Evolutionary conservation across 2,797 vertebrate species (phyloP).

Genomic region (Paratrypauchen microcephalus): DNA sequence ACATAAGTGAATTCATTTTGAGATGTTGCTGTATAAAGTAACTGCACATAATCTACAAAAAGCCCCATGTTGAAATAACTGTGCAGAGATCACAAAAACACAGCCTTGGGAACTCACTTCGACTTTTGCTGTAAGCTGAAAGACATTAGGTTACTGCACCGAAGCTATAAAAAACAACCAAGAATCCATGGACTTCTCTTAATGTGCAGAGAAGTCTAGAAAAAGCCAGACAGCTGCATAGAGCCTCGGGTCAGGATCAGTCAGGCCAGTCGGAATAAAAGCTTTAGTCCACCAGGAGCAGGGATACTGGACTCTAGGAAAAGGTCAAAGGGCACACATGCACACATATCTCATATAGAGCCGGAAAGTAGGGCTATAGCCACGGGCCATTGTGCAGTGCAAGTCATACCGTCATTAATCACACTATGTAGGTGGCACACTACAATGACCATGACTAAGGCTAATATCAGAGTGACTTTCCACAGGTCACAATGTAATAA

Average conservation of each 20-base stretch:
- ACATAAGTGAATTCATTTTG: neutral
- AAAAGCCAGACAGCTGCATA: neutral
- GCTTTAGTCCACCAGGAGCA: neutral
- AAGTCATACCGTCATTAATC: neutral
- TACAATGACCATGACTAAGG: neutral
- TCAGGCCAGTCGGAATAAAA: constrained; percentile 10
- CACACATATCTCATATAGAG: neutral
- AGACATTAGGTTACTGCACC: neutral
- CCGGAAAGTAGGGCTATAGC: neutral
- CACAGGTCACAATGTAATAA: too few species aligned
- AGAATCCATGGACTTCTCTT: neutral
- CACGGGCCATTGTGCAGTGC: neutral
- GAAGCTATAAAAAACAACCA: neutral
- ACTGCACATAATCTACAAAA: neutral
- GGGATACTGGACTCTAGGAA: constrained; percentile 5
- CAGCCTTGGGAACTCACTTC: neutral
- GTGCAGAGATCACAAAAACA: neutral
- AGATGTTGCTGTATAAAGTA: neutral
- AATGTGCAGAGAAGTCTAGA: neutral
- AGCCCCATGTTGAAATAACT: neutral
- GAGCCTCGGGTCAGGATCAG: constrained; percentile 8
- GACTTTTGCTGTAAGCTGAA: neutral
- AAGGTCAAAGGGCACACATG: neutral
- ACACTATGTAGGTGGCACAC: neutral
- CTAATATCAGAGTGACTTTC: neutral